Evolutionary conservation across 53 echinoderm and acorn worm genomes (phyloP), one percentile per base, ranked within the genome.

Genomic region (Holothuria leucospilota): DNA sequence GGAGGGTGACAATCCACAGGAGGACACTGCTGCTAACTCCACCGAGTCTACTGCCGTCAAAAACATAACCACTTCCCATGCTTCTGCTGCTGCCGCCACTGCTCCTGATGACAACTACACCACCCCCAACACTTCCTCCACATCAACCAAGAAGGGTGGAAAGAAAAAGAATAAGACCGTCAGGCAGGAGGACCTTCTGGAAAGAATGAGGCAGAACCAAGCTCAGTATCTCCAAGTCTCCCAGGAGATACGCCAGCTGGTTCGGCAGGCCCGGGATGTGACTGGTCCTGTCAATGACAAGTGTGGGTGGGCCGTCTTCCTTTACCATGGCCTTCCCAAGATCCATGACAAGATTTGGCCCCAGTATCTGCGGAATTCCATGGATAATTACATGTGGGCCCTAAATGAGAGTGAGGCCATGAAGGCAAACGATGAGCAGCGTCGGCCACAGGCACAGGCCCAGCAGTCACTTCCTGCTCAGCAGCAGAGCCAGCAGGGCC

Each of bases 41-140:
- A 20, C 62, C 62, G 62, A 62, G n/a, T 62, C 62, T 62, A 62
- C 62, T 62, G 62, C 20, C 20, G 62, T 62, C 62, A 62, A 62
- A 62, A 62, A 62, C 62, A 62, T 62, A 62, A 62, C 62, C 62
- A 62, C 62, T 62, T 62, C 62, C 62, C n/a, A 20, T 62, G 18
- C 62, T n/a, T 62, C 62, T 62, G n/a, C 62, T 62, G 62, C 62
- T 62, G 62, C 62, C 62, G 62, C n/a, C 62, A 62, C 62, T 62
- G 62, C 20, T 62, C 62, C 4, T 62, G 62, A 62, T 62, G 62
- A 62, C 62, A 62, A 62, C 62, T 62, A 62, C 62, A 62, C 62
- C 62, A 62, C 62, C 62, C 62, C 62, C 62, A 62, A 1, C 62
- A 62, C 62, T 62, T 62, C 62, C 62, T 62, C 62, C 62, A 62